Evolutionary conservation across 2,888 invertebrate genomes (phyloP), one percentile per base, ranked within the genome.

Genomic region (Drosophila peninsularis): DNA sequence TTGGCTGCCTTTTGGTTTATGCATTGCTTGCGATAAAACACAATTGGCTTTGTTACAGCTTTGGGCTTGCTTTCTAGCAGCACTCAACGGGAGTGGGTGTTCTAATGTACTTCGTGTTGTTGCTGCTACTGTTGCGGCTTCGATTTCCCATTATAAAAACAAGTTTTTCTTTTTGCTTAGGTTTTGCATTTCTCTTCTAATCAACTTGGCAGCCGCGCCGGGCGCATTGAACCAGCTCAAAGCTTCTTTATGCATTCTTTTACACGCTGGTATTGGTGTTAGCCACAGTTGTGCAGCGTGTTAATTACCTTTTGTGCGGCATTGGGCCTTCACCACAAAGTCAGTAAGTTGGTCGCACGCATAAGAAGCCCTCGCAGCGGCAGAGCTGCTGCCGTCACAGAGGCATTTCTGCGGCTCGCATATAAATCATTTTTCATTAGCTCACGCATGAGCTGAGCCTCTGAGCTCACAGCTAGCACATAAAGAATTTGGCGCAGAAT

Each of bases 371-470:
- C 55, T 55, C 32, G 44, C 34, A 50, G 63, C 54, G 65, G 61
- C 60, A 66, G 66, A 70, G 62, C 63, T 72, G 34, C n/a, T 41
- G 49, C 50, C 50, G 36, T 47, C 56, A 37, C 56, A 52, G 41
- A 70, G 62, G 72, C 64, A 75, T 82, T 61, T 57, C 56, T 71
- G 71, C 67, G 60, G 49, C 65, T 62, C 62, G 62, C 36, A 62
- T 54, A 88, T 88, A 88, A 85, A 88, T 88, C 87, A 88, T 77
- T 64, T 80, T 82, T 86, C 78, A 86, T 88, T 83, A 78, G 69
- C 70, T 74, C 75, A 77, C 78, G 76, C 75, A 79, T 82, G 80
- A 66, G 71, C 53, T 47, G 34, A 64, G 34, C 39, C 52, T 24
- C 32, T 14, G 36, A 37, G 13, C 52, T 34, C 49, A 13, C 27